Evolutionary conservation across 1,140 invertebrate species (phyloP).

Genomic region (Pemphigus obesinymphae): DNA sequence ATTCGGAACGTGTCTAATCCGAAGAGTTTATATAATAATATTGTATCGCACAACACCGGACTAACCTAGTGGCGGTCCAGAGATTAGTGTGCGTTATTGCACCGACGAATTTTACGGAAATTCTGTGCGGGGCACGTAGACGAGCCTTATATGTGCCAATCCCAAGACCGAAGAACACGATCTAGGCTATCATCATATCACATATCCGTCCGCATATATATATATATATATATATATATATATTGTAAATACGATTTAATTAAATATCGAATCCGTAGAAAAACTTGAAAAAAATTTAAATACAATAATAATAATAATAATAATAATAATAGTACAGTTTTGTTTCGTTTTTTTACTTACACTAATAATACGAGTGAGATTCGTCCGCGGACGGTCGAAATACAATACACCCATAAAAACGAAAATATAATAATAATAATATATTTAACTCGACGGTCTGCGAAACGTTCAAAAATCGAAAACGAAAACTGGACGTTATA

Average conservation of each 20-base stretch:
- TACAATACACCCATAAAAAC: no score
- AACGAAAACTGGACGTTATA: not conserved
- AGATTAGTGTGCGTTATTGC: conserved; percentile 29
- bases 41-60: not conserved
- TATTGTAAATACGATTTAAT: not conserved
- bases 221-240: not conserved
- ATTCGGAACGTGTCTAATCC: conserved; percentile 30
- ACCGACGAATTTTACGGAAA: not conserved
- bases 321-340: no score
- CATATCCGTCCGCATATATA: not conserved
- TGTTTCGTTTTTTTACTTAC: no score
- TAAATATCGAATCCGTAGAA: no score
- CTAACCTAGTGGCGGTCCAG: not conserved
- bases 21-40: conserved; percentile 5
- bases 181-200: not conserved
- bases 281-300: no score
- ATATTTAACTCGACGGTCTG: not conserved
- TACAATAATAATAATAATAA: no score
- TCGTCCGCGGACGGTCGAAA: no score
- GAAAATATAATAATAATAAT: no score
- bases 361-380: no score
- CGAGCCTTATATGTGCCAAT: no score
- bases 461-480: not conserved
- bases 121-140: not conserved
- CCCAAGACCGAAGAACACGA: not conserved